phyloP scores from a whole-genome alignment of 2,797 vertebrate species.

The Cryptoblepharus egeriae region DNA sequence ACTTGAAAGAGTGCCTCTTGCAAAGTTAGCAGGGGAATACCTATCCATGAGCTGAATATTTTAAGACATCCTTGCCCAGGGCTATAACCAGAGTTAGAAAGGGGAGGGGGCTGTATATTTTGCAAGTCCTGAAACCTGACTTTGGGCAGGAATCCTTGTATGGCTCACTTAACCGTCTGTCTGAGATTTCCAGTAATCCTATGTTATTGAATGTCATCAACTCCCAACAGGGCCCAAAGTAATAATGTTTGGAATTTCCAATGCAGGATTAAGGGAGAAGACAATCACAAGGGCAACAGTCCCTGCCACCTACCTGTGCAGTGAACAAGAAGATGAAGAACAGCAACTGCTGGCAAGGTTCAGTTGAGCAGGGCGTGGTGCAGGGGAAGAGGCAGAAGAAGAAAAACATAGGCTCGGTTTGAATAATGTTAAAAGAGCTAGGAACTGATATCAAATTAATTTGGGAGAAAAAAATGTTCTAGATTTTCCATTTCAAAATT shows the following conservation, averaged over 20 bases:
- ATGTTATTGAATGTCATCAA: conserved; percentile 52
- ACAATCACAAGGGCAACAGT: fast-evolving
- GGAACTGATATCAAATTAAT: not conserved
- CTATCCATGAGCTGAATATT: not conserved
- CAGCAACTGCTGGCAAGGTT: not conserved
- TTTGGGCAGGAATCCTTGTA: conserved; percentile 46
- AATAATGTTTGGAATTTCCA: conserved; percentile 55
- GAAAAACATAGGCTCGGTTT: conserved; percentile 43
- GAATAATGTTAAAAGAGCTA: not conserved
- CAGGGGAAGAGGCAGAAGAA: conserved; percentile 47
- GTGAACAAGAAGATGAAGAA: not conserved
- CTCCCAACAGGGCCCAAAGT: fast-evolving
- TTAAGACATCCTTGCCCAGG: not conserved
- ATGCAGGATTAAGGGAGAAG: conserved; percentile 35
- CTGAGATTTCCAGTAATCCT: conserved; percentile 34
- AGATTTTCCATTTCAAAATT: not conserved
- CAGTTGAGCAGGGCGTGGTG: conserved; percentile 55
- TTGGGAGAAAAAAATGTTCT: too few relatives aligned
- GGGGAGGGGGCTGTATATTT: not conserved
- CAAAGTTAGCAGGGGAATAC: too few relatives aligned
- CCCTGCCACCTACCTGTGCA: not conserved
- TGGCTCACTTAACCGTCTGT: conserved; percentile 39
- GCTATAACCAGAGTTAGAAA: not conserved
- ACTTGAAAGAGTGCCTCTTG: too few relatives aligned
- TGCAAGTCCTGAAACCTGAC: not conserved